These are phyloP conservation scores for Platyura marginata DNA, from an alignment of 1,140 invertebrate species.

Conservation along the genomic window DNA sequence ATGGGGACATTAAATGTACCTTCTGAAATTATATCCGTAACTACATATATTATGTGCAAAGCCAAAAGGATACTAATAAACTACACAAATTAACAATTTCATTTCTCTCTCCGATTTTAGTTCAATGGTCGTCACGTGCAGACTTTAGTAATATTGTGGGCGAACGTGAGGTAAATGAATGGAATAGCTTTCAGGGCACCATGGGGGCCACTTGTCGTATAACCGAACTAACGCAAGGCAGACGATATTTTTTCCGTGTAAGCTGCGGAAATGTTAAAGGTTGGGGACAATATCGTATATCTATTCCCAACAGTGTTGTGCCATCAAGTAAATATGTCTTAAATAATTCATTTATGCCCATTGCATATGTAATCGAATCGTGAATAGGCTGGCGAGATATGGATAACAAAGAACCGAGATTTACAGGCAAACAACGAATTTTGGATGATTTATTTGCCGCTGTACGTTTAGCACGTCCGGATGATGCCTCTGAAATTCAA, in stretches of 20 bases:
- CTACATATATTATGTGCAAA: too few species aligned
- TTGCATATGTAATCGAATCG: constrained; percentile 1
- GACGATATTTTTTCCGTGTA: constrained; percentile 72
- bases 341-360: constrained; percentile 2
- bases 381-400: constrained; percentile 59
- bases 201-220: constrained; percentile 44
- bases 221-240: constrained; percentile 56
- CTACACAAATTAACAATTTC: not conserved
- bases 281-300: constrained; percentile 55
- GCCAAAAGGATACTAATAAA: too few species aligned
- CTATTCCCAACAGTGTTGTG: constrained; percentile 61
- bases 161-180: constrained; percentile 51
- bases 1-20: too few species aligned
- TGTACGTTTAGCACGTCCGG: constrained; percentile 41
- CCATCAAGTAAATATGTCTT: constrained; percentile 77
- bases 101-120: constrained; percentile 25
- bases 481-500: constrained; percentile 31
- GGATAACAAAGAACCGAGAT: constrained; percentile 37
- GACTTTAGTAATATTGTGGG: constrained; percentile 64
- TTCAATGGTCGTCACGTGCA: constrained; percentile 71
- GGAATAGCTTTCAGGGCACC: constrained; percentile 34
- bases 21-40: too few species aligned
- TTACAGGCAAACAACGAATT: constrained; percentile 45
- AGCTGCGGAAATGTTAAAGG: constrained; percentile 80
- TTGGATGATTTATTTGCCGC: constrained; percentile 59